Evolutionary conservation across 2,888 invertebrate species (phyloP).

Genomic region (Galeruca laticollis): DNA sequence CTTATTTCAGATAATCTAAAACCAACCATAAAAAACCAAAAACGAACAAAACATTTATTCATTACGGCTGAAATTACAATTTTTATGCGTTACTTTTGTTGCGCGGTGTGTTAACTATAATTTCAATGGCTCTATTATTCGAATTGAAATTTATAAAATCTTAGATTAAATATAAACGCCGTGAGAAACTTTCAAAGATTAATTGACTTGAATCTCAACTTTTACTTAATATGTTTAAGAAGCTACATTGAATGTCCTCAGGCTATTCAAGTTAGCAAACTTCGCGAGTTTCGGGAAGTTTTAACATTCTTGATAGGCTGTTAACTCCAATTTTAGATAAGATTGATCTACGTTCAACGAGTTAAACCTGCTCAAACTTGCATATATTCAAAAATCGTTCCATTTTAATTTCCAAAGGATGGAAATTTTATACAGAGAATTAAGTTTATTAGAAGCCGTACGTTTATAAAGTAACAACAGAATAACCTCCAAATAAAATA

Average conservation of each 20-base stretch:
- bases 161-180: background rate
- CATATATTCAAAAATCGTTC: background rate
- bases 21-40: too few species aligned
- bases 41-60: too few species aligned
- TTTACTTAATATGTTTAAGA: constrained; percentile 20
- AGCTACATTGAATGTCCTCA: constrained; percentile 24
- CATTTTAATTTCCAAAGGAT: too few species aligned
- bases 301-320: constrained; percentile 12
- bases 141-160: background rate
- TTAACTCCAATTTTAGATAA: constrained; percentile 9
- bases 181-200: constrained; percentile 6
- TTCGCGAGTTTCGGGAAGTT: constrained; percentile 18
- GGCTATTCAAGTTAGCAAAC: constrained; percentile 19
- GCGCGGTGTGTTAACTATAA: too few species aligned
- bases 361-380: background rate
- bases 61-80: too few species aligned
- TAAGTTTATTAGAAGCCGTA: too few species aligned
- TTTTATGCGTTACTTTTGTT: too few species aligned
- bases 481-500: too few species aligned
- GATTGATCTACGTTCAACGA: background rate
- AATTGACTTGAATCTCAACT: constrained; percentile 20
- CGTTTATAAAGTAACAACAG: too few species aligned
- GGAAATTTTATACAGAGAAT: too few species aligned
- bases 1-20: too few species aligned
- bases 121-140: background rate